Evolutionary conservation across 2,797 vertebrate species (phyloP), one percentile per base, ranked within the genome.

Genomic region (Syndactyla subalaris): DNA sequence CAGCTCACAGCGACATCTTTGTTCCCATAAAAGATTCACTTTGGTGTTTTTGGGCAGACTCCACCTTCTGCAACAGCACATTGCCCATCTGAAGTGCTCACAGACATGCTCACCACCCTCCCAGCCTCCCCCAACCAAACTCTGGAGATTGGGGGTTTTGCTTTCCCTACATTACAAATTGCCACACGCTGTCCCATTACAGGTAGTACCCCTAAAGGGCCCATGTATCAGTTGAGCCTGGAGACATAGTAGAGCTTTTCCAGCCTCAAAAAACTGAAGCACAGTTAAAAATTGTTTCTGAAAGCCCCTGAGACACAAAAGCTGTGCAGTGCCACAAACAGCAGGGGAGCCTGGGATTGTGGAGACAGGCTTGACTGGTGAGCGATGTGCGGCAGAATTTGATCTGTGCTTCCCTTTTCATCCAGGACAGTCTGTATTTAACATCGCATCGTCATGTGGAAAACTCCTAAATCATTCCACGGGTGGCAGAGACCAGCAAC

Each of bases 361-460:
- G 59, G 24, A 88, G 62, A 34, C 34, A 32, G 70, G 62, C 66
- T 72, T 54, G 14, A 6, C 22, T 3, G 43, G 52, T 57, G 74
- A 86, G 17, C 11, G 49, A 45, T 1, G 14, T 4, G 27, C 0
- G 0, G 13, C 30, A 22, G 38, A 65, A 62, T 22, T 27, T 19
- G 16, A 65, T 77, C 36, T 16, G 32, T 32, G 55, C 43, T 58
- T 52, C 68, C 29, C 34, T 77, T 7, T 62, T 77, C 61, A 67
- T 14, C 59, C 71, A 48, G 67, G 26, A 45, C 45, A 75, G 54
- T 32, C 43, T 22, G 54, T 23, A 48, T 78, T 84, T 70, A 80
- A 38, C 73, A 49, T 12, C 2, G 0, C 9, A 29, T 32, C 24
- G 11, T 48, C 48, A n/a, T 0, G 32, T 10, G 29, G 74, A 81